These are phyloP conservation scores for Ochlodes sylvanus DNA, from an alignment of 2,888 invertebrate genomes.

Conservation along the genomic window DNA sequence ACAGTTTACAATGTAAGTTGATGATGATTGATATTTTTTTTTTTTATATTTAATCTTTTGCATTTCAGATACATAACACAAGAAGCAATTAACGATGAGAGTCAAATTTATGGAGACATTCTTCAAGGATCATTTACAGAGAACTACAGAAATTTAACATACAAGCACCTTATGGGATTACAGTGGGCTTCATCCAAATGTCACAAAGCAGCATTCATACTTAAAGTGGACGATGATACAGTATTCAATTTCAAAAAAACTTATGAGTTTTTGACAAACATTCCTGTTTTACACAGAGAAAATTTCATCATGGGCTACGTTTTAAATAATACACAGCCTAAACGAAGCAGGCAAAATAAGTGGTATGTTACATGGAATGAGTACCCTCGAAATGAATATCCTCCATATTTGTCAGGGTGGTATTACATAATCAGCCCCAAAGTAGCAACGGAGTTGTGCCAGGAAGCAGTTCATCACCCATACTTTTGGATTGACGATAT, in stretches of 20 bases:
- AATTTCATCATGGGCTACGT: constrained; percentile 87
- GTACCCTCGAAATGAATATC: constrained; percentile 86
- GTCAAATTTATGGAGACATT: constrained; percentile 87
- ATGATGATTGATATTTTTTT: constrained; percentile 4
- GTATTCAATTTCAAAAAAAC: constrained; percentile 88
- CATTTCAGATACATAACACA: constrained; percentile 76
- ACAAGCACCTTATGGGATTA: constrained; percentile 93
- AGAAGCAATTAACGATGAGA: constrained; percentile 86
- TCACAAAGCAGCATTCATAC: constrained; percentile 84
- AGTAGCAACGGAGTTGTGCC: constrained; percentile 84
- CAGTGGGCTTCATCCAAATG: constrained; percentile 90
- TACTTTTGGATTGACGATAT: constrained; percentile 98
- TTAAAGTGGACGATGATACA: constrained; percentile 94
- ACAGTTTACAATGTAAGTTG: not conserved
- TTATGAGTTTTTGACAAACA: constrained; percentile 51
- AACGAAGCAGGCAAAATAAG: constrained; percentile 88
- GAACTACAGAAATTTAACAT: constrained; percentile 92
- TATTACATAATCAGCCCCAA: constrained; percentile 90
- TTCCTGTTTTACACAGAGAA: constrained; percentile 48
- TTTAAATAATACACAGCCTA: constrained; percentile 86
- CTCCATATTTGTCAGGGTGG: constrained; percentile 93
- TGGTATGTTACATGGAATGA: constrained; percentile 91
- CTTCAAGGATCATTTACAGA: constrained; percentile 91
- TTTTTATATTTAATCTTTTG: constrained; percentile 5
- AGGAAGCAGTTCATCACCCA: constrained; percentile 80